Evolutionary conservation across 2,888 invertebrate genomes (phyloP), one percentile per base, ranked within the genome.

Genomic region (Ernsta delagoae): DNA sequence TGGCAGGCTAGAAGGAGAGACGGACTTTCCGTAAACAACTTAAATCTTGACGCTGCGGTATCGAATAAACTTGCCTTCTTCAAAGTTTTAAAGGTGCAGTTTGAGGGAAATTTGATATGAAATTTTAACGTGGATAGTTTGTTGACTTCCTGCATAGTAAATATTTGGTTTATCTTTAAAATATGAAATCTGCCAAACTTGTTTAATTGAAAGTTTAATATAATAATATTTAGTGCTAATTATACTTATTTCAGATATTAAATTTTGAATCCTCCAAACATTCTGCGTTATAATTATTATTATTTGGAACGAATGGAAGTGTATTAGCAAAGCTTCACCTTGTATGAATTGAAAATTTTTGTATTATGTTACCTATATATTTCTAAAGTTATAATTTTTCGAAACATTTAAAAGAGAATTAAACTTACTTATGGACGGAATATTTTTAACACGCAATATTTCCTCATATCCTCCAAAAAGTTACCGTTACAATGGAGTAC

Each of bases 1-100:
- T 50, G 50, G 0, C 7, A 9, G 53, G 5, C 53, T 24, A 53
- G 53, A 9, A 53, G 53, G 4, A 9, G 9, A 50, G 50, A 7
- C 53, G 24, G 24, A 31, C 53, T 53, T 56, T 36, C 7, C 56
- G 11, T 59, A 59, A 41, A 41, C 59, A 59, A 59, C 56, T 56
- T 56, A 56, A 56, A 56, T 59, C 39, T 89, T 87, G 86, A 85
- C 84, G 84, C 83, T 82, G 79, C 78, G 83, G 59, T 67, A 62
- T 65, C 70, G 59, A 65, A 72, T 70, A 71, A 74, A 74, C 65
- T 75, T 73, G 64, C 61, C 67, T 59, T 39, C 43, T 41, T 60
- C 59, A 31, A 43, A 60, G 43, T 45, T 45, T 60, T 59, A 70
- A 53, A 53, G 65, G 48, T 59, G 67, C 65, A 65, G 64, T 71